These are phyloP conservation scores for Erinaceus europaeus DNA, from an alignment of 2,113 vertebrate genomes.

Conservation along the genomic window DNA sequence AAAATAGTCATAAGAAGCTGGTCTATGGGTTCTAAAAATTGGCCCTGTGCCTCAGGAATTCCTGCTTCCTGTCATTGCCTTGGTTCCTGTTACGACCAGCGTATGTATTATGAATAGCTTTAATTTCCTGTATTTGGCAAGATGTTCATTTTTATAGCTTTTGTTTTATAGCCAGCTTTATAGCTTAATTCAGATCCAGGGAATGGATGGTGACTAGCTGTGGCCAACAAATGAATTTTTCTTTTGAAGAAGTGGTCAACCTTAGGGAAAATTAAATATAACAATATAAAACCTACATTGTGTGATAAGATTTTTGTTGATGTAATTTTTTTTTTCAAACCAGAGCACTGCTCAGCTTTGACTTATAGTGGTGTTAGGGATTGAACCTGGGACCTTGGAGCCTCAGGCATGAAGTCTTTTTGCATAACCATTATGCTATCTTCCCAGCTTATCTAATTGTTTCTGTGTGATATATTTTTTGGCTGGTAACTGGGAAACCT, in stretches of 20 bases:
- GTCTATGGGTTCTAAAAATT: constrained; percentile 24
- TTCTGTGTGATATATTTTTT: neutral
- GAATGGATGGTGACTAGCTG: neutral
- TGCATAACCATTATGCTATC: too few relatives aligned
- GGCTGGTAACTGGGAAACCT: neutral
- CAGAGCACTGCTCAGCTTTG: too few relatives aligned
- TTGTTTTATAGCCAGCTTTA: neutral
- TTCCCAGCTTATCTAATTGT: too few relatives aligned
- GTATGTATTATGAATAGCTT: constrained; percentile 6
- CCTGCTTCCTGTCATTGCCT: constrained; percentile 66
- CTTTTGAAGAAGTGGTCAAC: neutral
- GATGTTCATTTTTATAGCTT: constrained; percentile 10
- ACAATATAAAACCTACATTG: neutral
- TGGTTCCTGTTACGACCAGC: constrained; percentile 49
- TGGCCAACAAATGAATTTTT: neutral
- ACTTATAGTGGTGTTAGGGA: too few relatives aligned
- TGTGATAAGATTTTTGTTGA: neutral
- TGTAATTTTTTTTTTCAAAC: neutral
- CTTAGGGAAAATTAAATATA: neutral
- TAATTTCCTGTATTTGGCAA: constrained; percentile 52
- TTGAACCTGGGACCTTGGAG: too few relatives aligned
- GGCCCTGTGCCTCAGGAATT: constrained; percentile 48
- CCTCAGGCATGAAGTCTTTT: too few relatives aligned
- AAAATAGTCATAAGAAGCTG: constrained; percentile 26
- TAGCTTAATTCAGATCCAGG: neutral